A percentile compares a stretch with the other conserved stretches of the same genome.
Conservation (phyloP, 1,140 invertebrate species). For the Antheraea mylitta region DNA sequence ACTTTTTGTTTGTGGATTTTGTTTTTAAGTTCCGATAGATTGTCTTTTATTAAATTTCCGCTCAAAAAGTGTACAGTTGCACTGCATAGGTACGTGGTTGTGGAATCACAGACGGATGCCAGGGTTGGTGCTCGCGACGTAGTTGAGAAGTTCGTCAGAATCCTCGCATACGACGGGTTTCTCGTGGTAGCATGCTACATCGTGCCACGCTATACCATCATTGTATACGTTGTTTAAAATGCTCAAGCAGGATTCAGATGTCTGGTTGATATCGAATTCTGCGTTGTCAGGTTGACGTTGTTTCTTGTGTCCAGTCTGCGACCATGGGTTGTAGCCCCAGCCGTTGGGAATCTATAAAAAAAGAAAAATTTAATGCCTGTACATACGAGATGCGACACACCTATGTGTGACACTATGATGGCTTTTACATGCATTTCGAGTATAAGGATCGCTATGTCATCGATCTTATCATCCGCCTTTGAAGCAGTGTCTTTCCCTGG, state of each 20-base stretch:
- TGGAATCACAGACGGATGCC: constrained; percentile 84
- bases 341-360: constrained; percentile 79
- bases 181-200: constrained; percentile 95
- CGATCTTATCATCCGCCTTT: too few relatives aligned
- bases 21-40: too few relatives aligned
- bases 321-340: constrained; percentile 92
- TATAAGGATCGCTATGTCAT: too few relatives aligned
- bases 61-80: too few relatives aligned
- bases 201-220: constrained; percentile 95
- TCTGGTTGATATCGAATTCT: constrained; percentile 94
- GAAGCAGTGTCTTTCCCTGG: too few relatives aligned
- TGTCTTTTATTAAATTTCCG: too few relatives aligned
- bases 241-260: constrained; percentile 90
- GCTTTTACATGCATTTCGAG: too few relatives aligned
- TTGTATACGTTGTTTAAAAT: constrained; percentile 95
- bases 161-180: constrained; percentile 95
- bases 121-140: constrained; percentile 89
- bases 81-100: not conserved
- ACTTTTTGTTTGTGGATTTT: too few relatives aligned
- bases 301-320: constrained; percentile 93
- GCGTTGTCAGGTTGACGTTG: constrained; percentile 93
- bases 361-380: not conserved
- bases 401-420: too few relatives aligned
- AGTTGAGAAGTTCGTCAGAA: constrained; percentile 90
- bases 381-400: too few relatives aligned